Base-by-base conservation (phyloP, 2,888 invertebrate species). In the Eueremaeus valkanovi region DNA sequence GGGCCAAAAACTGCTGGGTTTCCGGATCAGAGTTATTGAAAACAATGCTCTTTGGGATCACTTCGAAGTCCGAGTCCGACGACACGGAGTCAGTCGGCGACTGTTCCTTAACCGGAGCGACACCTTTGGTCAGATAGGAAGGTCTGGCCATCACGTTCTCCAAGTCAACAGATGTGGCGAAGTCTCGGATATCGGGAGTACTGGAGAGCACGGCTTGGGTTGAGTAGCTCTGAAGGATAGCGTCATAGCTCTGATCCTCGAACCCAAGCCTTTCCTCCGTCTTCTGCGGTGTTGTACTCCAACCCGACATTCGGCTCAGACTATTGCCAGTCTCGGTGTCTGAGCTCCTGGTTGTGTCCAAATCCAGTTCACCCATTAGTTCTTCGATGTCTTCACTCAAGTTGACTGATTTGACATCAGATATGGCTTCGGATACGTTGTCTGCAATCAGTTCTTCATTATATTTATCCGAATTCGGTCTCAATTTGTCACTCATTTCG, bases 171-270 rank as follows among this genome's bases (percentile, higher is more conserved):
- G 76, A 70, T 29, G 13, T 36, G 3, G 45, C 27, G 9, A 76
- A 42, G 24, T 76, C 76, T 27, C 40, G 2, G 6, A 77, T 75
- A 36, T 78, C 78, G 0, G 78, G 78, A n/a, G 78, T 78, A 24
- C 76, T 76, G 3, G 76, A 78, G 16, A 77, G 55, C 3, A 75
- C 72, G 31, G 77, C 72, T 24, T 72, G n/a, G 16, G 73, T 70
- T 70, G 77, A 74, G 79, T 88, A 88, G 80, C 87, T 87, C 79
- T 87, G 86, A 36, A 89, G 84, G 45, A 89, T 82, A 3, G 87
- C 86, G 79, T 88, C 87, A 88, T 88, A 75, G 31, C 75, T 75
- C 45, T 75, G 72, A n/a, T 72, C 72, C 51, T 86, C 82, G n/a
- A 40, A 40, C 72, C 75, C 75, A 24, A 58, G 29, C 13, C 21